These are phyloP conservation scores for Melinaea menophilus DNA, from an alignment of 2,888 invertebrate species.

Conservation along the genomic window DNA sequence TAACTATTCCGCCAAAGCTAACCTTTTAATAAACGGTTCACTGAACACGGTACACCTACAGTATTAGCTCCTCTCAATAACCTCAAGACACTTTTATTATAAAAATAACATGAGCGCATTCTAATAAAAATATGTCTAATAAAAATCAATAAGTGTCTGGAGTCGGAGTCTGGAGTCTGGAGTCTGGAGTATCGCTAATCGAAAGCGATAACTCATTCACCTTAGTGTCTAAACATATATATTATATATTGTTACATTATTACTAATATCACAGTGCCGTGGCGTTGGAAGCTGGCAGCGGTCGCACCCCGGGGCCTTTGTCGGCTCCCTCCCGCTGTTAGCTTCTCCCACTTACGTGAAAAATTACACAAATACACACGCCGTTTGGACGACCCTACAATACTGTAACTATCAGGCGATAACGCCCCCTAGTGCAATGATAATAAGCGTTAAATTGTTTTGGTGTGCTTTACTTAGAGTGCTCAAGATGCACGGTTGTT, in stretches of 20 bases:
- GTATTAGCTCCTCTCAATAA: no score
- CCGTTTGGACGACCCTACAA: conserved; percentile 26
- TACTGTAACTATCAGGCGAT: not conserved
- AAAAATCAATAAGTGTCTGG: no score
- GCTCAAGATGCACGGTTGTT: conserved; percentile 32
- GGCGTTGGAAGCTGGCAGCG: conserved; percentile 43
- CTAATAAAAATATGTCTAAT: no score
- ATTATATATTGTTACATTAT: conserved; percentile 55
- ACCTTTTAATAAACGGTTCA: no score
- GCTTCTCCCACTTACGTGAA: conserved; percentile 58
- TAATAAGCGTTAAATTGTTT: conserved; percentile 26
- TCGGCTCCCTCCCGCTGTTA: conserved; percentile 65
- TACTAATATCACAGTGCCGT: conserved; percentile 48
- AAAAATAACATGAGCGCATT: no score
- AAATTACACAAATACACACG: conserved; percentile 51
- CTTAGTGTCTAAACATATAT: conserved; percentile 39
- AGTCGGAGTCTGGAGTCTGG: conserved; percentile 13
- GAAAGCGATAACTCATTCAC: conserved; percentile 31
- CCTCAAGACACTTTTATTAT: no score
- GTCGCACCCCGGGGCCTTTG: conserved; percentile 65
- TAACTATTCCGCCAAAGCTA: no score
- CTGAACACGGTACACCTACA: no score
- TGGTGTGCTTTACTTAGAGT: conserved; percentile 25
- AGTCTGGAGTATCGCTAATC: conserved; percentile 30
- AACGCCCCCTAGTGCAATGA: conserved; percentile 14